Evolutionary conservation across 64 coral and sea anemone genomes (phyloP).

Genomic region (Montipora efflorescens): DNA sequence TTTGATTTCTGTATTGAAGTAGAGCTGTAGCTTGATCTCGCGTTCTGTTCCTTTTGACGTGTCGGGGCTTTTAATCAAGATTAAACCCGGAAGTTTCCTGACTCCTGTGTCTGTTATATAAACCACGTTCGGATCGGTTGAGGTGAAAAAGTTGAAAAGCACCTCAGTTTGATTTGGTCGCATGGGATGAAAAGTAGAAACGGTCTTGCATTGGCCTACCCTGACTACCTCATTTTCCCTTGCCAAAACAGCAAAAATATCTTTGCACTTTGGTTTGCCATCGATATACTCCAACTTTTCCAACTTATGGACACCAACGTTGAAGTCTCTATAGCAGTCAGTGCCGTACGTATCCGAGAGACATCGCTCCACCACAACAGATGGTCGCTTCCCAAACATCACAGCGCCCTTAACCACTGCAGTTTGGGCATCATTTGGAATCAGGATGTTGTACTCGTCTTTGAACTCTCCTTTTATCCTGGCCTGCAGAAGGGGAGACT

Average conservation of each 20-base stretch:
- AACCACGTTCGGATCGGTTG: neutral
- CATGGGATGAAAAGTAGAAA: neutral
- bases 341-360: constrained; percentile 39
- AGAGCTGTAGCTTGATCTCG: neutral
- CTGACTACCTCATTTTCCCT: constrained; percentile 30
- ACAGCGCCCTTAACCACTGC: constrained; percentile 66
- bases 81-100: neutral
- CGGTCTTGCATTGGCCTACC: constrained; percentile 9
- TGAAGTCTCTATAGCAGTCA: neutral
- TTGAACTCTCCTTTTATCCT: constrained; percentile 10
- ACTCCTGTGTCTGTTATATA: constrained; percentile 14
- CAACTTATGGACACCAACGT: neutral
- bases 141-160: neutral
- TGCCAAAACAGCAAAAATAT: constrained; percentile 16
- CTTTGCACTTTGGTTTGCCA: neutral
- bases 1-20: constrained; percentile 51
- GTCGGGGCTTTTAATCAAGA: neutral
- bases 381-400: constrained; percentile 53
- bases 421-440: constrained; percentile 41
- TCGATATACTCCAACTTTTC: neutral
- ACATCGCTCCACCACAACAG: constrained; percentile 23
- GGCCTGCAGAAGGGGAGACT: constrained; percentile 45
- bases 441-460: neutral
- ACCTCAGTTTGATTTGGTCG: neutral
- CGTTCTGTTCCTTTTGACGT: constrained; percentile 17